Evolutionary conservation across 1,140 invertebrate species (phyloP), one percentile per base, ranked within the genome.

Genomic region (Schlechtendalia chinensis): DNA sequence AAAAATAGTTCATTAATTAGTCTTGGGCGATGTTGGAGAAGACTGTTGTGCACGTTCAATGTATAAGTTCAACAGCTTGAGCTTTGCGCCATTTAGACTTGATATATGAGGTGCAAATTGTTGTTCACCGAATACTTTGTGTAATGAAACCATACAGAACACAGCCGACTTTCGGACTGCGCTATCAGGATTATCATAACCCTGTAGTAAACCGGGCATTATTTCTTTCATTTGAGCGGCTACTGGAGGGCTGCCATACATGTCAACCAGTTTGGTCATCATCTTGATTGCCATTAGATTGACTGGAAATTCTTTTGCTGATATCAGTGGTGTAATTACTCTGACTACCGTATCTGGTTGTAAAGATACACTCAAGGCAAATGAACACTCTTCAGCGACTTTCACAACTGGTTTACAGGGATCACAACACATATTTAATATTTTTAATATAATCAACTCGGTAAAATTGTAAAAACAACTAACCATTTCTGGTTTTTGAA

Each of bases 221-320:
- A 97, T 89, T 82, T 91, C 90, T 1, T 90, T 87, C 59, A 97
- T 88, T 84, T 91, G 89, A 69, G 91, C 89, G 83, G 95, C 90
- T 45, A 93, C 90, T 10, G 91, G 88, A 80, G 93, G 90, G 19
- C 87, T 84, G 3, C 90, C 89, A 83, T 91, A 88, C 65, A 91
- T 89, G 85, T 93, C 91, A 47, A 94, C 90, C 22, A 96, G 89
- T 81, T 82, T 72, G 0, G 93, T 93, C 74, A 97, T 88, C 89
- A 97, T 94, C 88, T 98, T 98, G 32, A 98, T 93, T 65, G 95
- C 95, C 82, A 93, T 95, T 84, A 96, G 89, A 84, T 95, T 95
- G 82, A 93, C 89, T 1, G 96, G 95, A 87, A 90, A 95, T 39
- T 92, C 90, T 83, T 91, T 92, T 10, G 94, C 95, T 29, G 91